A percentile compares a stretch with the other conserved stretches of the same genome.
Evolutionary conservation across 2,888 invertebrate species (phyloP).

Genomic region (Archips xylosteana): DNA sequence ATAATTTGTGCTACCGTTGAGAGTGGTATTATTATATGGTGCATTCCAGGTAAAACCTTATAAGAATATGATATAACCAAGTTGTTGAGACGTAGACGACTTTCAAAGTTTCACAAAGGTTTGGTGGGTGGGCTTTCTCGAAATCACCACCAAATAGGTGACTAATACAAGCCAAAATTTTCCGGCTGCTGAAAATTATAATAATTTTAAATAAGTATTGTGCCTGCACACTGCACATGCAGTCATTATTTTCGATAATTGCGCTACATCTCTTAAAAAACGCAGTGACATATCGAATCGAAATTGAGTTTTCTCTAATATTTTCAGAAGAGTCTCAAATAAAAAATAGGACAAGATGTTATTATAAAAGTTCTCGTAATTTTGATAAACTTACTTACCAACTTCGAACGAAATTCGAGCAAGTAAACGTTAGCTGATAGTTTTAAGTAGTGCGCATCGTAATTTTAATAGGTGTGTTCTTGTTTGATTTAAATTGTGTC

Average conservation of each 20-base stretch:
- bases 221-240: no score
- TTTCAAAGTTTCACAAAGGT: not conserved
- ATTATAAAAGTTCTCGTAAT: not conserved
- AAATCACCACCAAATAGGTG: not conserved
- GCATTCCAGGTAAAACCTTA: no score
- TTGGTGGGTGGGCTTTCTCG: not conserved
- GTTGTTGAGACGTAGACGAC: not conserved
- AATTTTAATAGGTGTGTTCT: not conserved
- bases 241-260: no score
- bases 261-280: no score
- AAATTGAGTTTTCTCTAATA: no score
- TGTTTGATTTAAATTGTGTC: not conserved
- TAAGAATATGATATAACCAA: no score
- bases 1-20: not conserved
- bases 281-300: no score
- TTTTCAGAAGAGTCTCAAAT: no score
- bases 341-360: no score
- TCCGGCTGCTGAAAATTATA: no score
- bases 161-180: no score
- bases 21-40: not conserved
- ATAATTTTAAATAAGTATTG: no score
- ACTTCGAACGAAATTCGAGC: not conserved
- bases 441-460: not conserved
- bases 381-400: not conserved
- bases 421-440: not conserved